A percentile compares a stretch with the other conserved stretches of the same genome.
phyloP scores from a whole-genome alignment of 1,140 invertebrate species.

The Dysdera silvatica region DNA sequence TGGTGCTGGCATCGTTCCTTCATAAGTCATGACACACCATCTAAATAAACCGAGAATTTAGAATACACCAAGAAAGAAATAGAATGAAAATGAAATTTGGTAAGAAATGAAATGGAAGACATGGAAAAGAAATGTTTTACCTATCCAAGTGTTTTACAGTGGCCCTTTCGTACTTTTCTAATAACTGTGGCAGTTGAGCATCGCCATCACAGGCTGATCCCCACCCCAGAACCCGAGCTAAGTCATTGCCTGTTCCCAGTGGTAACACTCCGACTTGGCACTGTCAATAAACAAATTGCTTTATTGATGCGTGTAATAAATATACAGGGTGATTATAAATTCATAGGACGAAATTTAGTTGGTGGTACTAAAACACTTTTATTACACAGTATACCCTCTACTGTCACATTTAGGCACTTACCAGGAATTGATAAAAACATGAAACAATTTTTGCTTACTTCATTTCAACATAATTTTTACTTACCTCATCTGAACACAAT shows the following conservation, averaged over 20 bases:
- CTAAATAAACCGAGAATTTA: conserved; percentile 42
- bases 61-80: background rate
- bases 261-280: conserved; percentile 76
- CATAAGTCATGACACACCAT: conserved; percentile 88
- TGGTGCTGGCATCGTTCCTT: conserved; percentile 40
- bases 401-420: too few relatives aligned
- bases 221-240: conserved; percentile 74
- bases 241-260: conserved; percentile 76
- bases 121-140: conserved; percentile 39
- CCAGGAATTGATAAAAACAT: too few relatives aligned
- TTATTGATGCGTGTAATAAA: too few relatives aligned
- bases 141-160: conserved; percentile 93
- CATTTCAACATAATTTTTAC: too few relatives aligned
- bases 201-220: conserved; percentile 88
- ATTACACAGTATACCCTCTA: too few relatives aligned
- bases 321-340: too few relatives aligned
- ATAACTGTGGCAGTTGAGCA: conserved; percentile 76
- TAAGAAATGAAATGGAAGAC: background rate
- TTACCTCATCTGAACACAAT: too few relatives aligned
- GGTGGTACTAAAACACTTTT: too few relatives aligned
- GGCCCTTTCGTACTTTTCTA: conserved; percentile 88
- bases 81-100: background rate
- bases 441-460: too few relatives aligned
- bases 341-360: too few relatives aligned
- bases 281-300: too few relatives aligned